A percentile compares a stretch with the other conserved stretches of the same genome.
phyloP scores from a whole-genome alignment of 2,113 vertebrate species.

The Todiramphus chloris region DNA sequence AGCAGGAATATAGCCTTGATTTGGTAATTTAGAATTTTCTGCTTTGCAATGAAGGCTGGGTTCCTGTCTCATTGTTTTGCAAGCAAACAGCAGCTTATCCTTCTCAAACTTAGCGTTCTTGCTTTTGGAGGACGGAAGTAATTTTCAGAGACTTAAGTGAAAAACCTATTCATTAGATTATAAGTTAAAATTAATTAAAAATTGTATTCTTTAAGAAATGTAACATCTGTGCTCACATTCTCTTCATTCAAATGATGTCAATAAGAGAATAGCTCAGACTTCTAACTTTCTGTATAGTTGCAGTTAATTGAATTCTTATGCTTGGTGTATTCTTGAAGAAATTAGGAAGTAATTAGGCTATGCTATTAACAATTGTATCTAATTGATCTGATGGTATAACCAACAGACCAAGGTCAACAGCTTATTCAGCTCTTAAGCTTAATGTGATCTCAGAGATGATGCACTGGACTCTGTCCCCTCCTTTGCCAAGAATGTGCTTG shows the following conservation, averaged over 20 bases:
- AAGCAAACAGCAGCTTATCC: neutral
- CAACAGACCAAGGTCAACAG: slow-evolving; percentile 40
- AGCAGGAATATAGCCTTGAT: neutral
- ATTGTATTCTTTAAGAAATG: slow-evolving; percentile 32
- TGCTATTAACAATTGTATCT: slow-evolving; percentile 41
- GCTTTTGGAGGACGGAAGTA: neutral
- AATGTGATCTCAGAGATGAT: neutral
- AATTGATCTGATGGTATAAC: slow-evolving; percentile 23
- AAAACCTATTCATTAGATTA: neutral
- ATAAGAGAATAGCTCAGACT: slow-evolving; percentile 16
- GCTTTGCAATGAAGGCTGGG: neutral
- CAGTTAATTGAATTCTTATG: slow-evolving; percentile 56
- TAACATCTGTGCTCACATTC: neutral
- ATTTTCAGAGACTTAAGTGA: neutral
- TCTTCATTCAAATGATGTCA: neutral
- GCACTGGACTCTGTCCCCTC: neutral
- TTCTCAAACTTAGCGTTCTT: neutral
- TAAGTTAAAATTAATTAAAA: slow-evolving; percentile 46
- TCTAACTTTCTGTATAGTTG: slow-evolving; percentile 27
- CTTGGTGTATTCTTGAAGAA: slow-evolving; percentile 51
- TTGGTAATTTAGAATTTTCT: neutral
- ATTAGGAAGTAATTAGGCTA: slow-evolving; percentile 47
- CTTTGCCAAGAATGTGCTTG: neutral
- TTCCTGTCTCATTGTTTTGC: neutral
- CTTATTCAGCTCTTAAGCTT: slow-evolving; percentile 26